A percentile compares a stretch with the other conserved stretches of the same genome.
phyloP scores from a whole-genome alignment of 2,797 vertebrate genomes.

The Cyclura pinguis region DNA sequence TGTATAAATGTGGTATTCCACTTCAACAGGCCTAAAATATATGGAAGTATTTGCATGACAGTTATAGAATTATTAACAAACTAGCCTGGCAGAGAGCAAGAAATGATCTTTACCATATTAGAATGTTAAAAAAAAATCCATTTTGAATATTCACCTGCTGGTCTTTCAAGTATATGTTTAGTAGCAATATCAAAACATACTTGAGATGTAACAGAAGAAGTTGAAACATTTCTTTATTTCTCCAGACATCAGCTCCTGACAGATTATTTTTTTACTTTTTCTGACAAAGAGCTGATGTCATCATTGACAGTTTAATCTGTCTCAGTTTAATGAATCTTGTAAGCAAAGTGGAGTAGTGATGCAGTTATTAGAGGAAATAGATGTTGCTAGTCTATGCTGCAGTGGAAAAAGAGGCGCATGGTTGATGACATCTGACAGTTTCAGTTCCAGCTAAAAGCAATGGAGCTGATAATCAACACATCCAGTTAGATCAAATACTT shows the following conservation, averaged over 20 bases:
- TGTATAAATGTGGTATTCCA: constrained; percentile 25
- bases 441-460: constrained; percentile 60
- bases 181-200: constrained; percentile 25
- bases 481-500: constrained; percentile 59
- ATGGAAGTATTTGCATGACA: neutral
- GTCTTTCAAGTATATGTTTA: constrained; percentile 35
- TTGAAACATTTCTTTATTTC: constrained; percentile 42
- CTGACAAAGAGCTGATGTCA: constrained; percentile 59
- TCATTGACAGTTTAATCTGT: constrained; percentile 56
- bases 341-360: constrained; percentile 50
- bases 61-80: constrained; percentile 54
- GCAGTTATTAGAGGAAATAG: constrained; percentile 54
- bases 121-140: constrained; percentile 31
- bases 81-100: constrained; percentile 44
- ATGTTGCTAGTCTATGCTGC: constrained; percentile 56
- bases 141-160: constrained; percentile 23
- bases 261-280: constrained; percentile 52
- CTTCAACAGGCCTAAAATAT: constrained; percentile 36
- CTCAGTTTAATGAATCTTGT: constrained; percentile 54
- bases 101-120: neutral
- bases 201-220: constrained; percentile 40
- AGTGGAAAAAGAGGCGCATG: constrained; percentile 41
- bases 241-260: constrained; percentile 38
- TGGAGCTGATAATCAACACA: constrained; percentile 65
- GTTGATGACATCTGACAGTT: constrained; percentile 65